Percentiles rank a stretch among this genome's conserved stretches.
Evolutionary conservation across 2,113 vertebrate genomes (phyloP).

Genomic region (Speoplatyrhinus poulsoni): DNA sequence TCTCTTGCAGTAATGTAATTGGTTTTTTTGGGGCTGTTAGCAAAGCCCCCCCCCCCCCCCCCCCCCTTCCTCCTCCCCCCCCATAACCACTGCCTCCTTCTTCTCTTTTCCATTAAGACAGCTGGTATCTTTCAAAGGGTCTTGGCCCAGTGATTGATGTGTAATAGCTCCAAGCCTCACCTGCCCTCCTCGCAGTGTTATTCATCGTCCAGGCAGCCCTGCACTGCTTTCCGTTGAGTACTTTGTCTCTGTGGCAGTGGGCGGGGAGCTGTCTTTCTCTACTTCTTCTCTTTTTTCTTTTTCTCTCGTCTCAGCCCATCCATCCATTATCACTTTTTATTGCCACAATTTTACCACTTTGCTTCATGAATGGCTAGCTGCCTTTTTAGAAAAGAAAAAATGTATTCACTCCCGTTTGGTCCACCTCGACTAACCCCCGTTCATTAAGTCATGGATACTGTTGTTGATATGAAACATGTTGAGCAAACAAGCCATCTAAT

Average conservation of each 20-base stretch:
- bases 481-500: background rate
- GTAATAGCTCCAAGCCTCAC: slow-evolving; percentile 77
- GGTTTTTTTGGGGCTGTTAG: too few relatives aligned
- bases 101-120: slow-evolving; percentile 77
- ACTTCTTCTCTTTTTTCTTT: slow-evolving; percentile 7
- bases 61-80: slow-evolving; percentile 34
- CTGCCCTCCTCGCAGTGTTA: slow-evolving; percentile 66
- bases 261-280: slow-evolving; percentile 18
- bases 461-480: background rate
- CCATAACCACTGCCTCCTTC: slow-evolving; percentile 46
- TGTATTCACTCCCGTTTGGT: slow-evolving; percentile 25
- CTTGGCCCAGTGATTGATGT: slow-evolving; percentile 78
- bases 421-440: slow-evolving; percentile 28
- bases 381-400: background rate
- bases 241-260: slow-evolving; percentile 55
- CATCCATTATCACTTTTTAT: slow-evolving; percentile 48
- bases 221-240: slow-evolving; percentile 47
- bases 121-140: slow-evolving; percentile 78
- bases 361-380: slow-evolving; percentile 27
- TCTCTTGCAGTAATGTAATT: too few relatives aligned
- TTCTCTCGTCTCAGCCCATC: slow-evolving; percentile 36
- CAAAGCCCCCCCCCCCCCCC: slow-evolving; percentile 44
- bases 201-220: slow-evolving; percentile 56
- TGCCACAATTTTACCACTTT: slow-evolving; percentile 29
- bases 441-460: slow-evolving; percentile 14